These are phyloP conservation scores for Cephus spinipes DNA, from an alignment of 2,888 invertebrate species.

Conservation along the genomic window DNA sequence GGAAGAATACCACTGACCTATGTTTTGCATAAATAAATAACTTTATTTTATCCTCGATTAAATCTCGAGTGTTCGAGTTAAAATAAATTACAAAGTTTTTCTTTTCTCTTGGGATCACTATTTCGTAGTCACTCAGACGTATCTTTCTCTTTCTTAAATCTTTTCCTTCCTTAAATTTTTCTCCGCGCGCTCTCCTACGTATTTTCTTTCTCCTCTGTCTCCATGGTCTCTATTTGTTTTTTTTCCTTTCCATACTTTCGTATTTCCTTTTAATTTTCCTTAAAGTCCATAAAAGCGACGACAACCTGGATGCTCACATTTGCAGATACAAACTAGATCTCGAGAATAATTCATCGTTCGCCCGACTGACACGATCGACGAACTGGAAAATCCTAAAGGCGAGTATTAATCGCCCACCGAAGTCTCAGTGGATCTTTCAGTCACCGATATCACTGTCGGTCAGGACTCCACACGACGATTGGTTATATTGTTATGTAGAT, in stretches of 20 bases:
- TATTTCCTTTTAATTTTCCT: conserved; percentile 29
- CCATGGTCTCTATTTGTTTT: not conserved
- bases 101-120: conserved; percentile 35
- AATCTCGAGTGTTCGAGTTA: conserved; percentile 21
- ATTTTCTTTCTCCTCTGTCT: not conserved
- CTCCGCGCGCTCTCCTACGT: not conserved
- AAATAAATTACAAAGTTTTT: conserved; percentile 49
- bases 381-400: conserved; percentile 30
- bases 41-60: conserved; percentile 48
- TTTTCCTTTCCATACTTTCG: not conserved
- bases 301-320: conserved; percentile 25
- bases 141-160: conserved; percentile 6
- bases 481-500: conserved; percentile 40
- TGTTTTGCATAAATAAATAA: conserved; percentile 45
- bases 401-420: conserved; percentile 7
- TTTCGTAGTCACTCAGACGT: conserved; percentile 39
- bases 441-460: conserved; percentile 32
- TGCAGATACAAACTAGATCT: conserved; percentile 31
- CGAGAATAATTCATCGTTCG: conserved; percentile 32
- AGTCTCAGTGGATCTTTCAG: conserved; percentile 21
- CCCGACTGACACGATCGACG: conserved; percentile 31
- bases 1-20: conserved; percentile 49
- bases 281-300: conserved; percentile 40
- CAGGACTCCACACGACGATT: conserved; percentile 43
- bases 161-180: not conserved